A percentile compares a stretch with the other conserved stretches of the same genome.
Evolutionary conservation across 2,888 invertebrate genomes (phyloP).

Genomic region (Hofmannophila pseudospretella): DNA sequence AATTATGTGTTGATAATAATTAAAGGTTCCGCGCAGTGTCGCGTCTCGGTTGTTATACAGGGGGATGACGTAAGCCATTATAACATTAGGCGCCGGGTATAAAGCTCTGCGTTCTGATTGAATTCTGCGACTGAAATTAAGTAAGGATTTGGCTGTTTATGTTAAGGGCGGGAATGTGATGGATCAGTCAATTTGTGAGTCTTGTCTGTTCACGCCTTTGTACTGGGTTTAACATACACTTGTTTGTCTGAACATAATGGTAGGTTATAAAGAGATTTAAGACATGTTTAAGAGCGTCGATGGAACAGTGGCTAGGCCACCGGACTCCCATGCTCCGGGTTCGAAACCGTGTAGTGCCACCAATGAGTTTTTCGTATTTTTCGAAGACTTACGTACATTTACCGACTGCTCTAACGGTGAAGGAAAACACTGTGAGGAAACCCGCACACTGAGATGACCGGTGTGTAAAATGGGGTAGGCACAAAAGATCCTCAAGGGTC

Average conservation of each 20-base stretch:
- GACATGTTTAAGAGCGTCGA: too few species aligned
- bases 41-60: slow-evolving; percentile 51
- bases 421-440: too few species aligned
- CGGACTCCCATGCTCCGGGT: too few species aligned
- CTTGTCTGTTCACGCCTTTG: slow-evolving; percentile 55
- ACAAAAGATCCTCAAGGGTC: too few species aligned
- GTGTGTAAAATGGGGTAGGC: too few species aligned
- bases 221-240: slow-evolving; percentile 24
- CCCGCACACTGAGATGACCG: too few species aligned
- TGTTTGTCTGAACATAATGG: background rate
- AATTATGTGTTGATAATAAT: slow-evolving; percentile 78
- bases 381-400: too few species aligned
- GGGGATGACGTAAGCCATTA: slow-evolving; percentile 73
- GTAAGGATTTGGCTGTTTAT: slow-evolving; percentile 76
- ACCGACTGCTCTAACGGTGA: too few species aligned
- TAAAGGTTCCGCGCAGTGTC: slow-evolving; percentile 71
- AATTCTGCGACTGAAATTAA: slow-evolving; percentile 77
- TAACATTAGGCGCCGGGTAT: slow-evolving; percentile 70
- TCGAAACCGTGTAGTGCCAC: too few species aligned
- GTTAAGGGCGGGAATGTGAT: slow-evolving; percentile 59
- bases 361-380: too few species aligned
- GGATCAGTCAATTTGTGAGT: slow-evolving; percentile 69
- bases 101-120: slow-evolving; percentile 75
- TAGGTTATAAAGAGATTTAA: background rate
- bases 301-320: too few species aligned